Conservation (phyloP, 2,113 vertebrate species). For the Lepisosteus osseus region DNA sequence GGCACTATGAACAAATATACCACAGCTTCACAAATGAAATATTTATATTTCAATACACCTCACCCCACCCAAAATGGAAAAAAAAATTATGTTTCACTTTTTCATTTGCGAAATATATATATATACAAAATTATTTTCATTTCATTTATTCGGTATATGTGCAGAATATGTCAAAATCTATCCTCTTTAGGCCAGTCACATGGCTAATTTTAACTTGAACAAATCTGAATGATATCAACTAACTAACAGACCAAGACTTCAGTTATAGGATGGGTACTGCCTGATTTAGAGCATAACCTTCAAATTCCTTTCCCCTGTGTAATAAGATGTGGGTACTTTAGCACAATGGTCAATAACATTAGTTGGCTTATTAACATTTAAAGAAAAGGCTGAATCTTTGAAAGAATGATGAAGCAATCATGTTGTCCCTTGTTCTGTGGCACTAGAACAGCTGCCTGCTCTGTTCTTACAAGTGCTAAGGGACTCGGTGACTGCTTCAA, state of each 20-base stretch:
- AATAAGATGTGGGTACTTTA: background rate
- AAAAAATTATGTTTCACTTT: no score
- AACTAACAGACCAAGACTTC: background rate
- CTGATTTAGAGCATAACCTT: background rate
- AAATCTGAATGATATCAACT: background rate
- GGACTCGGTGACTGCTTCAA: conserved; percentile 40
- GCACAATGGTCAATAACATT: background rate
- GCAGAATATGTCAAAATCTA: conserved; percentile 7
- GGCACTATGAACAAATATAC: no score
- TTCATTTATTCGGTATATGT: background rate
- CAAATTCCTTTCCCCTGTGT: background rate
- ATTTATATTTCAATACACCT: no score
- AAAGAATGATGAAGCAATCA: background rate
- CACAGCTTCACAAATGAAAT: no score
- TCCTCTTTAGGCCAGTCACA: conserved; percentile 16
- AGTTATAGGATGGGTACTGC: background rate
- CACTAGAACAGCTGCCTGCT: background rate
- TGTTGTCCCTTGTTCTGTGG: background rate
- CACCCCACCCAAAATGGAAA: no score
- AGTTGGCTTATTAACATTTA: background rate
- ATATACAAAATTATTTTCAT: background rate
- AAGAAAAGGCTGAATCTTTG: conserved; percentile 3
- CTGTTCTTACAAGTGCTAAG: conserved; percentile 38
- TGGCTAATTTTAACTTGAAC: background rate
- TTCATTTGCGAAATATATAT: no score